Conservation (phyloP, 2,797 vertebrate species). For the Sorex maritimensis region DNA sequence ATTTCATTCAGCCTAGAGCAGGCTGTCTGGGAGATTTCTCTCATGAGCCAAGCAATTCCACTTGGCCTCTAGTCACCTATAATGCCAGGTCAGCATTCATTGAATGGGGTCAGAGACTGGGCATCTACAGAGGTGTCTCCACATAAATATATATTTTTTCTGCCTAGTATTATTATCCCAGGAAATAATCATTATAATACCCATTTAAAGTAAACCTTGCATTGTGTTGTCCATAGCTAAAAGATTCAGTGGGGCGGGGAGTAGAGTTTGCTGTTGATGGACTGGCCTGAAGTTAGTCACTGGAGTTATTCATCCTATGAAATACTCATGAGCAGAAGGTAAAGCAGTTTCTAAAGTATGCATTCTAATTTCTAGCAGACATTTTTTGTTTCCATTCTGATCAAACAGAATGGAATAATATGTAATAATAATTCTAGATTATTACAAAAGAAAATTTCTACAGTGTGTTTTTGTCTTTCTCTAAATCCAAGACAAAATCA, state of each 20-base stretch:
- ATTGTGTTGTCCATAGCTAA: background rate
- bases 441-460: background rate
- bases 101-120: no score
- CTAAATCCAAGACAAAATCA: background rate
- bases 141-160: background rate
- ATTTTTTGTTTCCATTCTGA: background rate
- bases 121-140: background rate
- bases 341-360: background rate
- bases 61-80: background rate
- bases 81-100: background rate
- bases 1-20: background rate
- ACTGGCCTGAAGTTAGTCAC: background rate
- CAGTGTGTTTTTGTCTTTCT: background rate
- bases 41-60: background rate
- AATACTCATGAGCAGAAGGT: background rate
- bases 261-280: background rate
- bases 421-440: background rate
- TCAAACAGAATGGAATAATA: background rate
- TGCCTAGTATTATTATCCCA: background rate
- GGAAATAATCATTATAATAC: background rate
- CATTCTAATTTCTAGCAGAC: background rate
- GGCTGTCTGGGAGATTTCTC: background rate
- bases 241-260: background rate
- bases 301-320: background rate
- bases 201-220: background rate